phyloP scores from a whole-genome alignment of 2,113 vertebrate species.

The Lophura nycthemera region DNA sequence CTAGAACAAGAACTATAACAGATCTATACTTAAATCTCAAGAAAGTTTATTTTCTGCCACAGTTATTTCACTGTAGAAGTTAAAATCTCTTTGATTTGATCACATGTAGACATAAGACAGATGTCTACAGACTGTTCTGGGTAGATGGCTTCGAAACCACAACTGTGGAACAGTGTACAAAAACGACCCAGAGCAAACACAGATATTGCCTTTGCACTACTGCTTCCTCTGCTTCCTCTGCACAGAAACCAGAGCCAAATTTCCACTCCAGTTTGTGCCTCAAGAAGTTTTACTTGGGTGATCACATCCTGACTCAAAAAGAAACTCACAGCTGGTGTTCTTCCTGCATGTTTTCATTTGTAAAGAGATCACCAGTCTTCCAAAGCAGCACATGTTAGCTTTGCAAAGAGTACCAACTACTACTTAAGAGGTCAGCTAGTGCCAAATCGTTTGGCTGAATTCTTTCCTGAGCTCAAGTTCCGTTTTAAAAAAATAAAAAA shows the following conservation, averaged over 20 bases:
- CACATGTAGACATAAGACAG: background rate
- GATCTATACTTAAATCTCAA: background rate
- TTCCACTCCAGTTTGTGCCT: background rate
- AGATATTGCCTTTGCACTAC: background rate
- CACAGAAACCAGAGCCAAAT: background rate
- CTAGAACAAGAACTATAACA: background rate
- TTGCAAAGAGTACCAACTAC: background rate
- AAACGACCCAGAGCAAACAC: background rate
- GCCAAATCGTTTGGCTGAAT: background rate
- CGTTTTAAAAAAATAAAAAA: background rate
- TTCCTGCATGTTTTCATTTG: background rate
- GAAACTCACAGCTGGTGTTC: background rate
- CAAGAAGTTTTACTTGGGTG: background rate
- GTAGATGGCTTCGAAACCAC: background rate
- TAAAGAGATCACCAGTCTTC: background rate
- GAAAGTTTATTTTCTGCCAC: background rate
- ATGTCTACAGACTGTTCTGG: background rate
- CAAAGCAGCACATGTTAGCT: background rate
- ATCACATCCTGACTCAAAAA: background rate
- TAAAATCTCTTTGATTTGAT: background rate
- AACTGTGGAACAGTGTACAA: rapidly evolving
- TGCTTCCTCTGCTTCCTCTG: background rate
- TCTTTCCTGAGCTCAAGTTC: background rate
- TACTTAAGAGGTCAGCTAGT: background rate
- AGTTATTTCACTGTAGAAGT: background rate